These are phyloP conservation scores for Cephalopholis sonnerati DNA, from an alignment of 2,113 vertebrate species.

Conservation along the genomic window DNA sequence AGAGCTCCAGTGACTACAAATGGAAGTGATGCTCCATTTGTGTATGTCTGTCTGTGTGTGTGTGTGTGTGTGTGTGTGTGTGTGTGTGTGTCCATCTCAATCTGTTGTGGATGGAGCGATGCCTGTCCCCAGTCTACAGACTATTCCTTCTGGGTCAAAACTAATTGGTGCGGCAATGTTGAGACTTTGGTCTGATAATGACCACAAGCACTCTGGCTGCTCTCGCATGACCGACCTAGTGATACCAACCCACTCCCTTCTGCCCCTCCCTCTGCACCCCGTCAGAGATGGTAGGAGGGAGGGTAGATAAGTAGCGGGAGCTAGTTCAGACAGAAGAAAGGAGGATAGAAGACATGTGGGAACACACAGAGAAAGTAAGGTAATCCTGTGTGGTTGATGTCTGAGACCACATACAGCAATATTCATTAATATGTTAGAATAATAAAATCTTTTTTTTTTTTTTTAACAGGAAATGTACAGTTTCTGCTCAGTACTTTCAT, in stretches of 20 bases:
- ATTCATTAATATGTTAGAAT: too few species aligned
- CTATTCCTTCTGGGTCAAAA: conserved; percentile 83
- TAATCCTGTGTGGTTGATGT: background rate
- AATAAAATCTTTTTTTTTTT: too few species aligned
- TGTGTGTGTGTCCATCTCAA: conserved; percentile 52
- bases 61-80: conserved; percentile 20
- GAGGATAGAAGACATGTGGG: background rate
- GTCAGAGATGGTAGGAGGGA: too few species aligned
- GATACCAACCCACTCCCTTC: conserved; percentile 56
- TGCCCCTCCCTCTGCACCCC: conserved; percentile 29
- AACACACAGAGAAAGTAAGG: background rate
- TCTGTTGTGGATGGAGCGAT: conserved; percentile 60
- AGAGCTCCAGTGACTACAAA: conserved; percentile 42
- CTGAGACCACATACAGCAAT: too few species aligned
- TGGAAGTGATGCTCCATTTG: conserved; percentile 32
- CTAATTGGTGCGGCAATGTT: conserved; percentile 82
- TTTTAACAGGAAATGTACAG: too few species aligned
- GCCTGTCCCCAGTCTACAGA: conserved; percentile 62
- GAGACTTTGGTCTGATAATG: conserved; percentile 82
- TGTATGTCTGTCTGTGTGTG: conserved; percentile 18
- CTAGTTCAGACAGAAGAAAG: conserved; percentile 3
- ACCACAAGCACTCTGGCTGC: conserved; percentile 81
- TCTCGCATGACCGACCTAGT: conserved; percentile 75
- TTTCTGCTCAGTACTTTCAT: too few species aligned
- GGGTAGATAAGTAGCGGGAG: background rate